These are phyloP conservation scores for Chesias legatella DNA, from an alignment of 2,888 invertebrate species.

Conservation along the genomic window DNA sequence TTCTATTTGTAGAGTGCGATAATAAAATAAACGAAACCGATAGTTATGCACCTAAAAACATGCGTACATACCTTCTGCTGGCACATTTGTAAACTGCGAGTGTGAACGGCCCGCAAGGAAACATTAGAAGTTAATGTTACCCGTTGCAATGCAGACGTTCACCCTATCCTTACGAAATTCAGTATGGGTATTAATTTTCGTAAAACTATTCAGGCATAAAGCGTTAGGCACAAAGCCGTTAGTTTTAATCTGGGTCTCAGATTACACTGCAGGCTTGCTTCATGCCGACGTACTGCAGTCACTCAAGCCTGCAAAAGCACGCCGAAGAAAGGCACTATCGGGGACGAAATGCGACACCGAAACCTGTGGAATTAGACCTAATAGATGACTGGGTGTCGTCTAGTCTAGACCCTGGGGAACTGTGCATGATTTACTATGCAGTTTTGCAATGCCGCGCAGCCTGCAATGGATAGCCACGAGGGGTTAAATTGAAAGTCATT, in stretches of 20 bases:
- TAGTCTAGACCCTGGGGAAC: too few species aligned
- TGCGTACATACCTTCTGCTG: slow-evolving; percentile 5
- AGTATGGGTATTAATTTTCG: slow-evolving; percentile 53
- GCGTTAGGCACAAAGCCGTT: slow-evolving; percentile 63
- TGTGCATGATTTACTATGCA: slow-evolving; percentile 26
- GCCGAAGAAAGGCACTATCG: slow-evolving; percentile 70
- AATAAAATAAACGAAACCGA: slow-evolving; percentile 60
- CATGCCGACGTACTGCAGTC: slow-evolving; percentile 66
- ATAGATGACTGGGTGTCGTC: slow-evolving; percentile 45
- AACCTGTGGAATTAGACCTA: slow-evolving; percentile 60
- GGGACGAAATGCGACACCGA: slow-evolving; percentile 72
- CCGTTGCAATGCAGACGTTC: slow-evolving; percentile 16
- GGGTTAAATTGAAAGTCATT: slow-evolving; percentile 22
- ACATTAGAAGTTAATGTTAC: slow-evolving; percentile 20
- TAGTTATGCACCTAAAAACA: slow-evolving; percentile 33
- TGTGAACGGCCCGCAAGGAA: slow-evolving; percentile 12
- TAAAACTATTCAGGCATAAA: slow-evolving; percentile 60
- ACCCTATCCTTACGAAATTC: slow-evolving; percentile 29
- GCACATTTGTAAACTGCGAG: slow-evolving; percentile 3
- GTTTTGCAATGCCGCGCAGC: slow-evolving; percentile 29
- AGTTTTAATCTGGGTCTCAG: slow-evolving; percentile 65
- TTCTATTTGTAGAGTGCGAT: slow-evolving; percentile 67
- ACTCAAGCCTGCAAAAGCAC: slow-evolving; percentile 72
- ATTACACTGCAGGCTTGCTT: slow-evolving; percentile 71
- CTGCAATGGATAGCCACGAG: slow-evolving; percentile 18